A percentile compares a stretch with the other conserved stretches of the same genome.
Conservation (phyloP, 2,113 vertebrate genomes). For the Cnemophilus loriae region DNA sequence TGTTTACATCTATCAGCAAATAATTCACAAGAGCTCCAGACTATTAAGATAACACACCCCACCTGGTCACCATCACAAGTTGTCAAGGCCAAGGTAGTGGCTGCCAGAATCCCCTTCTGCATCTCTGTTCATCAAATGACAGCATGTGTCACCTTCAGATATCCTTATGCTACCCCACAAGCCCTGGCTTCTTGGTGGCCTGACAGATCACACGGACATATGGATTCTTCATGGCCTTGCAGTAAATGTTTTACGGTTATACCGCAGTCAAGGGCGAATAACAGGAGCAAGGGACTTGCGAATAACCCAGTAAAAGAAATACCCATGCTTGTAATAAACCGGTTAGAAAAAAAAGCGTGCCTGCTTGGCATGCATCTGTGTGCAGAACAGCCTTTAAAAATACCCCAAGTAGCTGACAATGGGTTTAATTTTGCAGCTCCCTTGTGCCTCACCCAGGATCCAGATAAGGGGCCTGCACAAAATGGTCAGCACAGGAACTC, state of each 20-base stretch:
- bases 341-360: not conserved
- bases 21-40: conserved; percentile 98
- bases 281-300: conserved; percentile 46
- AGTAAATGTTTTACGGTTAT: conserved; percentile 74
- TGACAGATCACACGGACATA: conserved; percentile 77
- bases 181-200: conserved; percentile 79
- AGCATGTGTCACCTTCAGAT: conserved; percentile 92
- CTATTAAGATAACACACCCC: conserved; percentile 98
- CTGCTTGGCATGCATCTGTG: not conserved
- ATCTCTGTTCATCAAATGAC: conserved; percentile 75
- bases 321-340: not conserved
- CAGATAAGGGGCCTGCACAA: not conserved
- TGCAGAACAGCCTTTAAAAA: not conserved
- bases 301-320: conserved; percentile 48
- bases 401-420: not conserved
- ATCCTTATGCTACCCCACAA: conserved; percentile 76
- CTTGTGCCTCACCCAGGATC: not conserved
- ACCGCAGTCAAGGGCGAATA: conserved; percentile 68
- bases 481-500: not conserved
- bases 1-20: conserved; percentile 99
- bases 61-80: conserved; percentile 95
- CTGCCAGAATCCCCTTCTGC: conserved; percentile 82
- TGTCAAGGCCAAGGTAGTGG: conserved; percentile 80
- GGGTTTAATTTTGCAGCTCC: not conserved
- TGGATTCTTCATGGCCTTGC: conserved; percentile 77